Base-by-base conservation (phyloP, 37 sponge, comb jelly and placozoan genomes). In the Aplysina aerophoba region DNA sequence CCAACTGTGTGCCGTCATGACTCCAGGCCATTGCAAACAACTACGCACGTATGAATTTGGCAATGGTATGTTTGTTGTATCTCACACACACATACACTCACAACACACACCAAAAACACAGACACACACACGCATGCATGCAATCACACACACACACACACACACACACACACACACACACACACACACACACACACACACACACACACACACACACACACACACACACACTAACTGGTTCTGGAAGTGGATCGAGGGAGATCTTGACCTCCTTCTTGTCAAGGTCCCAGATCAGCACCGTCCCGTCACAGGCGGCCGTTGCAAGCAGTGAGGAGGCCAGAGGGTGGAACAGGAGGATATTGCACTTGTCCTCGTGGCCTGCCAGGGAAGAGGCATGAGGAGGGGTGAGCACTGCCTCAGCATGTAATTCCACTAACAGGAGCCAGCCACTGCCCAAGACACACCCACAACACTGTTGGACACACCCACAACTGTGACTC, bases 11-110 rank as follows among this genome's bases (percentile, higher is more conserved):
- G 11, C 97, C 97, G 87, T 90, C 89, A 17, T 82, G 89, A 75
- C 95, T 97, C 97, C 97, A 97, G 1, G 94, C 84, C 87, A 94
- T 84, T 24, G 86, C 80, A 86, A 94, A 90, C 31, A 97, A 77
- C 92, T 89, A 61, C 22, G 36, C 16, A 61, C 31, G 22, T n/a
- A n/a, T n/a, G n/a, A n/a, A n/a, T n/a, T n/a, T n/a, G n/a, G n/a
- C n/a, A n/a, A n/a, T n/a, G n/a, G n/a, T n/a, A n/a, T n/a, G n/a
- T 15, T 57, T 15, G 17, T 57, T 57, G 59, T 57, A 17, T 17
- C 17, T 57, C 17, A 15, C 17, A 30, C 74, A 31, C 13, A 31
- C 12, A 31, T 37, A 73, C n/a, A n/a, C n/a, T 20, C 59, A 57
- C 15, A 57, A 57, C 59, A 57, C 59, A 57, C 17, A 17, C 17